phyloP scores from a whole-genome alignment of 1,140 invertebrate genomes.

The Drosophila tsacasi region DNA sequence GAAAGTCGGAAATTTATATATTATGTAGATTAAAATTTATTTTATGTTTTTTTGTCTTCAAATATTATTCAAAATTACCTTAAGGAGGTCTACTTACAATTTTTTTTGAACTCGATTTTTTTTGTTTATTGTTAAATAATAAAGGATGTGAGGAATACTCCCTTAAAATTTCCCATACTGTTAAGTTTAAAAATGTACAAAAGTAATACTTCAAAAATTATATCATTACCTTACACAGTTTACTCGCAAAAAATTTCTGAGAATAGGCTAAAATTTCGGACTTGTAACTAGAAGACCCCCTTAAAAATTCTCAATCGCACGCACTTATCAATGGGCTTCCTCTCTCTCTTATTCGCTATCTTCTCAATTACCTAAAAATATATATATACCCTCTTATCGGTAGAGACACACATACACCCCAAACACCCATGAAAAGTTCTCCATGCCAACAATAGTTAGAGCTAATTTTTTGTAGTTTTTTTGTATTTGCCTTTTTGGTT shows the following conservation, averaged over 20 bases:
- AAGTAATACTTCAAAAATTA: too few species aligned
- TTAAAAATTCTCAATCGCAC: slow-evolving; percentile 13
- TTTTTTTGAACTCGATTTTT: too few species aligned
- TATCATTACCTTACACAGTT: too few species aligned
- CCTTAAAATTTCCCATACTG: too few species aligned
- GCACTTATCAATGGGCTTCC: slow-evolving; percentile 14
- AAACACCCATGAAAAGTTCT: slow-evolving; percentile 7
- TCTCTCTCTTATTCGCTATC: neutral
- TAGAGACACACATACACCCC: slow-evolving; percentile 4
- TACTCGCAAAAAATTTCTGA: too few species aligned
- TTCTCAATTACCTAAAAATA: slow-evolving; percentile 3
- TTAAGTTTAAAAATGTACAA: too few species aligned
- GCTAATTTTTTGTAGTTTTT: slow-evolving; percentile 32
- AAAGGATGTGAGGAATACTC: too few species aligned
- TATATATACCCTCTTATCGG: slow-evolving; percentile 32
- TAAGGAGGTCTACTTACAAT: too few species aligned
- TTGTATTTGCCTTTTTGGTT: slow-evolving; percentile 28
- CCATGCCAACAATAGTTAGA: slow-evolving; percentile 37
- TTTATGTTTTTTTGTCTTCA: neutral
- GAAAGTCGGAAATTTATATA: neutral
- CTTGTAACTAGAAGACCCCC: too few species aligned
- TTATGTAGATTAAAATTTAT: neutral
- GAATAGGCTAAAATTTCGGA: too few species aligned
- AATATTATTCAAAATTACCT: neutral
- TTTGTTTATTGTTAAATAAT: too few species aligned